Evolutionary conservation across 2,888 invertebrate genomes (phyloP).

Genomic region (Xestia ashworthii): DNA sequence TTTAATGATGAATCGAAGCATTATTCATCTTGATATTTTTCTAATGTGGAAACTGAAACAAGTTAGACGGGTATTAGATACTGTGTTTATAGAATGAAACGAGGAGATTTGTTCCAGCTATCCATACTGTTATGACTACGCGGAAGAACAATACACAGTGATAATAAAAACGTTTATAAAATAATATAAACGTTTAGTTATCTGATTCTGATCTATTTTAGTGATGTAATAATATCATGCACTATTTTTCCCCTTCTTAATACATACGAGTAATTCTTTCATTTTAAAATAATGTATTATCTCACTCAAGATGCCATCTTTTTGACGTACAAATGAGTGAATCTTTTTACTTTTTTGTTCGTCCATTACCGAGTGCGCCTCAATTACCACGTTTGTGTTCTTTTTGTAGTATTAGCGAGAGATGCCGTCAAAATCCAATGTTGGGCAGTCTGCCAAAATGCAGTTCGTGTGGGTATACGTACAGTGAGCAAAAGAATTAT

Average conservation of each 20-base stretch:
- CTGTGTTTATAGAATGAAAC: conserved; percentile 11
- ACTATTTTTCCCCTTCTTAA: background rate
- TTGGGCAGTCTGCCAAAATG: conserved; percentile 79
- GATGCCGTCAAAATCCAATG: conserved; percentile 75
- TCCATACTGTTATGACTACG: conserved; percentile 18
- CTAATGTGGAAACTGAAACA: background rate
- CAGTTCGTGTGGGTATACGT: conserved; percentile 59
- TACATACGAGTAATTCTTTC: background rate
- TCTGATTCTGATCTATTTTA: too few species aligned
- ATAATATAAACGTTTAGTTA: too few species aligned
- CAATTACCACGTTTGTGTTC: conserved; percentile 77
- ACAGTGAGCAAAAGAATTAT: conserved; percentile 20
- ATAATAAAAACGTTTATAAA: too few species aligned
- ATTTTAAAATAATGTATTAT: conserved; percentile 37
- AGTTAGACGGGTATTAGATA: background rate
- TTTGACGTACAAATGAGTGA: conserved; percentile 50
- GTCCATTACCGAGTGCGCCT: conserved; percentile 64
- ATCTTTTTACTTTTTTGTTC: conserved; percentile 52
- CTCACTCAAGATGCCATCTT: conserved; percentile 43
- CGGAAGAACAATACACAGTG: conserved; percentile 18
- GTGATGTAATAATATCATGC: background rate
- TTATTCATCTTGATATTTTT: background rate
- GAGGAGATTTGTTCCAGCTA: conserved; percentile 11
- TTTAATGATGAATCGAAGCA: background rate
- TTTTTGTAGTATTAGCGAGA: conserved; percentile 72